Conservation (phyloP, 2,797 vertebrate genomes). For the Hypotaenidia philippensis region DNA sequence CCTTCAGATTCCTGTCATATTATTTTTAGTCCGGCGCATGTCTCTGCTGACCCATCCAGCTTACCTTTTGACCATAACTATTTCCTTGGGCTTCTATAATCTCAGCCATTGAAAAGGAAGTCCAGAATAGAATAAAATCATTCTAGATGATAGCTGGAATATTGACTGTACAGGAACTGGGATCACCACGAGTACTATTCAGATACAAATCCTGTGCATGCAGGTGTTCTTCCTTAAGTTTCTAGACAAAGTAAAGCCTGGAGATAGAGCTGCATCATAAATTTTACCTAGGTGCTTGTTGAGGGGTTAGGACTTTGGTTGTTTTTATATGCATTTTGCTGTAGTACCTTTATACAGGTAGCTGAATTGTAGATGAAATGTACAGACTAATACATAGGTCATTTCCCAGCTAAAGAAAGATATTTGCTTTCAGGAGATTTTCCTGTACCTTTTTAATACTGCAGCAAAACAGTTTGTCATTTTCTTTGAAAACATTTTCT, state of each 20-base stretch:
- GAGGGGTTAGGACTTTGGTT: background rate
- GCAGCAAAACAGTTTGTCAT: background rate
- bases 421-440: background rate
- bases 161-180: background rate
- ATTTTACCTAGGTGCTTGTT: background rate
- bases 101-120: background rate
- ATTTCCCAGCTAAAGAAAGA: background rate
- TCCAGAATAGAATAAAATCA: background rate
- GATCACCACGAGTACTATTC: background rate
- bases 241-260: background rate
- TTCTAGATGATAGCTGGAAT: background rate
- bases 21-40: background rate
- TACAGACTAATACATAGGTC: background rate
- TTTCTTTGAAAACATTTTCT: background rate
- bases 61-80: background rate
- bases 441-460: background rate
- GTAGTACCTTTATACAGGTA: background rate
- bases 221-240: background rate
- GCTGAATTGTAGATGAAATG: background rate
- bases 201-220: background rate
- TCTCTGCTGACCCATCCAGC: background rate
- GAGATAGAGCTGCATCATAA: background rate
- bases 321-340: background rate
- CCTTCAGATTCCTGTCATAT: background rate
- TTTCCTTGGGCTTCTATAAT: background rate